Evolutionary conservation across 2,113 vertebrate species (phyloP).

Genomic region (Odobenus rosmarus): DNA sequence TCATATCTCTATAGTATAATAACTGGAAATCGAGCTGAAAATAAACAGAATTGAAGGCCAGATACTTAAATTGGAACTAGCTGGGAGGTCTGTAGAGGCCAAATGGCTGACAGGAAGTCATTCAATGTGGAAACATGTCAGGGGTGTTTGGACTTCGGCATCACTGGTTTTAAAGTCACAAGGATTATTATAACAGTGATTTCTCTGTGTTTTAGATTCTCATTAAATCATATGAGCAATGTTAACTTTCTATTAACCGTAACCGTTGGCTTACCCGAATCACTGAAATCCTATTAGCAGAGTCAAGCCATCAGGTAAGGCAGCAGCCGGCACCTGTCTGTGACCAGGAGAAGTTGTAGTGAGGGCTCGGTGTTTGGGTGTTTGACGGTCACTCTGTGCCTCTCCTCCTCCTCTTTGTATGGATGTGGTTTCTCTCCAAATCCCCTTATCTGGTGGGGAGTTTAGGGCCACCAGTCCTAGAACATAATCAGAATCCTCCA

Average conservation of each 20-base stretch:
- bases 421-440: neutral
- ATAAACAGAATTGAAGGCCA: neutral
- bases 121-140: neutral
- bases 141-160: neutral
- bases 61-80: neutral
- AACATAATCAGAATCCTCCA: neutral
- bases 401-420: neutral
- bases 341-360: rapidly evolving
- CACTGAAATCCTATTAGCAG: neutral
- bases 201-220: neutral
- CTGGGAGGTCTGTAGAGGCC: neutral
- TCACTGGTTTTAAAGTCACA: neutral
- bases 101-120: neutral
- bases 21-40: neutral
- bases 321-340: rapidly evolving
- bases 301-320: neutral
- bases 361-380: rapidly evolving
- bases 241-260: neutral
- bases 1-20: neutral
- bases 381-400: neutral
- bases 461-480: neutral
- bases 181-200: neutral
- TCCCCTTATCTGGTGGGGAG: neutral
- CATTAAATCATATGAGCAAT: neutral
- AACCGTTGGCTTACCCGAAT: neutral